These are phyloP conservation scores for Chrysolina haemoptera DNA, from an alignment of 2,888 invertebrate genomes.

Conservation along the genomic window DNA sequence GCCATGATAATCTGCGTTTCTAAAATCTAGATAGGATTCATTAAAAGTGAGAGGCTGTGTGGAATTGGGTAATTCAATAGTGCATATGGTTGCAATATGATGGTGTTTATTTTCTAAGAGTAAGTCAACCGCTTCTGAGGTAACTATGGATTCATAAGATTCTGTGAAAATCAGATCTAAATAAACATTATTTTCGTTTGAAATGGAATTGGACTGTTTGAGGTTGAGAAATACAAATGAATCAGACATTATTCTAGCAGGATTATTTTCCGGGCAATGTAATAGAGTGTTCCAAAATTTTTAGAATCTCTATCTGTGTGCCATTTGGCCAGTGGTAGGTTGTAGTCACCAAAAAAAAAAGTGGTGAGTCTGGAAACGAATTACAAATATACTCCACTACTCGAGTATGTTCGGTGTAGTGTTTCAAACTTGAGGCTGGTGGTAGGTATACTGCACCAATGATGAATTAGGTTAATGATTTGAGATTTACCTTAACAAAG, in stretches of 20 bases:
- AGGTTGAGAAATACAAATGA: neutral
- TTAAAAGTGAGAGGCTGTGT: neutral
- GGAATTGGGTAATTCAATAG: neutral
- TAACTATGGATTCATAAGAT: too few species aligned
- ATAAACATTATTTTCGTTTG: neutral
- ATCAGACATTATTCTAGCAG: neutral
- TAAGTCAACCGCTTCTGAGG: too few species aligned
- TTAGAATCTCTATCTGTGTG: neutral
- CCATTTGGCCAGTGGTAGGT: conserved; percentile 2
- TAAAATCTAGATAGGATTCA: neutral
- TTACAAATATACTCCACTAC: neutral
- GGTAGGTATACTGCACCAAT: too few species aligned
- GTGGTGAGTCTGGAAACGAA: neutral
- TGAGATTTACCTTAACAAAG: too few species aligned
- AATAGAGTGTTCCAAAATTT: conserved; percentile 1
- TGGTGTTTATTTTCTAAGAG: neutral
- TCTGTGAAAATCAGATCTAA: conserved; percentile 9
- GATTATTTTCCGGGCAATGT: neutral
- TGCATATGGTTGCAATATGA: neutral
- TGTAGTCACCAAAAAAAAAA: conserved; percentile 5
- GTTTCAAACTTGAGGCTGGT: neutral
- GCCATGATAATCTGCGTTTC: neutral
- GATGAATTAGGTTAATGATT: too few species aligned
- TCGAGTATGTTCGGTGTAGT: conserved; percentile 7
- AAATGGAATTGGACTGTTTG: conserved; percentile 3